These are phyloP conservation scores for Lypha dubia DNA, from an alignment of 2,888 invertebrate species.

Conservation along the genomic window DNA sequence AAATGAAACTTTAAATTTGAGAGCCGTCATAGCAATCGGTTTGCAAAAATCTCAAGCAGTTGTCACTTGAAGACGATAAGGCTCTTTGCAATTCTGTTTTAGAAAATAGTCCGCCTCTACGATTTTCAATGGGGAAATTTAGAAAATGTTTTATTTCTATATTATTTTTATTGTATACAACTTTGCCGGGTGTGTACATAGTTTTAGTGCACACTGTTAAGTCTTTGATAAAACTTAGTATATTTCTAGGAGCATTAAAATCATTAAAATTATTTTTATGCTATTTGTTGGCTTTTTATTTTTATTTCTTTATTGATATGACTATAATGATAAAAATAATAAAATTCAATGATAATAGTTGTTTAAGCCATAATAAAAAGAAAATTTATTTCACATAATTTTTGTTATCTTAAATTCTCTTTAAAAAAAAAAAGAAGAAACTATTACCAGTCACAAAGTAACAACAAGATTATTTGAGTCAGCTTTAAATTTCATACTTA, in stretches of 20 bases:
- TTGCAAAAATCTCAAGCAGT: too few species aligned
- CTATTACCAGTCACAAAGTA: neutral
- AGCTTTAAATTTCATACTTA: neutral
- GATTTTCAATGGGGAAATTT: too few species aligned
- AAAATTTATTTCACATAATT: slow-evolving; percentile 37
- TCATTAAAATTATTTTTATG: slow-evolving; percentile 55
- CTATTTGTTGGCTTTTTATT: slow-evolving; percentile 41
- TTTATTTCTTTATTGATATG: slow-evolving; percentile 23
- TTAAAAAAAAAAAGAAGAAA: too few species aligned
- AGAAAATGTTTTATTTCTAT: neutral
- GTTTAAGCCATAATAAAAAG: slow-evolving; percentile 47
- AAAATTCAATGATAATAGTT: slow-evolving; percentile 54
- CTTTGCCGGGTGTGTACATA: too few species aligned
- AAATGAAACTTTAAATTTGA: too few species aligned
- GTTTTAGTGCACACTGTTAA: slow-evolving; percentile 13
- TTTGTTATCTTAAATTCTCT: slow-evolving; percentile 2
- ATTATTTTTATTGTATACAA: neutral
- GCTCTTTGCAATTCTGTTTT: too few species aligned
- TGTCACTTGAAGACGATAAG: too few species aligned
- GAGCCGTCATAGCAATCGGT: too few species aligned
- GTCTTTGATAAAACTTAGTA: neutral
- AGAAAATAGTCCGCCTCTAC: too few species aligned
- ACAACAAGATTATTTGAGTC: neutral
- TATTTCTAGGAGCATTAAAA: slow-evolving; percentile 37
- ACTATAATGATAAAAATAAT: slow-evolving; percentile 48